A percentile compares a stretch with the other conserved stretches of the same genome.
Evolutionary conservation across 2,888 invertebrate species (phyloP).

Genomic region (Epistrophe grossulariae): DNA sequence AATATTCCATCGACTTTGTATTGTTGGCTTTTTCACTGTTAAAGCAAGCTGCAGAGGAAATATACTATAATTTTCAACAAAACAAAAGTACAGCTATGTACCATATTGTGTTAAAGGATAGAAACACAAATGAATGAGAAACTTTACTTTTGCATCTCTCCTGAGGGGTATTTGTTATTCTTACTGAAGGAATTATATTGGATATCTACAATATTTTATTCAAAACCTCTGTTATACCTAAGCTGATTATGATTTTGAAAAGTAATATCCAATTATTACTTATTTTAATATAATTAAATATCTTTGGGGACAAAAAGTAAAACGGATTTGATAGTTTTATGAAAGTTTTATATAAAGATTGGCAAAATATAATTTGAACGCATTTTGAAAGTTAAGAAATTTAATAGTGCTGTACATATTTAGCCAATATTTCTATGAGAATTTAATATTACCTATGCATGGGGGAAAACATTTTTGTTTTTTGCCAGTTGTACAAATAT

Average conservation of each 20-base stretch:
- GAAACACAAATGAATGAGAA: not conserved
- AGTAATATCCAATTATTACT: not conserved
- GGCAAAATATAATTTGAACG: no score
- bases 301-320: not conserved
- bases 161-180: not conserved
- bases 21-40: not conserved
- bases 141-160: not conserved
- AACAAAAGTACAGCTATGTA: not conserved
- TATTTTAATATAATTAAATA: not conserved
- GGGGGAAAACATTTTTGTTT: no score
- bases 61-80: not conserved
- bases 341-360: no score
- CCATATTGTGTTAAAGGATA: not conserved
- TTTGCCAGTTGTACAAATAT: no score
- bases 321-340: no score
- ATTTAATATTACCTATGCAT: no score
- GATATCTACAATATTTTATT: not conserved
- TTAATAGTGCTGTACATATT: no score
- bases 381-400: no score
- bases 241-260: not conserved
- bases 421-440: no score
- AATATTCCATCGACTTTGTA: not conserved
- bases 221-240: not conserved
- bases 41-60: not conserved
- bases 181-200: constrained; percentile 3